These are phyloP conservation scores for Atopsyche davidsoni DNA, from an alignment of 1,140 invertebrate species.

Conservation along the genomic window DNA sequence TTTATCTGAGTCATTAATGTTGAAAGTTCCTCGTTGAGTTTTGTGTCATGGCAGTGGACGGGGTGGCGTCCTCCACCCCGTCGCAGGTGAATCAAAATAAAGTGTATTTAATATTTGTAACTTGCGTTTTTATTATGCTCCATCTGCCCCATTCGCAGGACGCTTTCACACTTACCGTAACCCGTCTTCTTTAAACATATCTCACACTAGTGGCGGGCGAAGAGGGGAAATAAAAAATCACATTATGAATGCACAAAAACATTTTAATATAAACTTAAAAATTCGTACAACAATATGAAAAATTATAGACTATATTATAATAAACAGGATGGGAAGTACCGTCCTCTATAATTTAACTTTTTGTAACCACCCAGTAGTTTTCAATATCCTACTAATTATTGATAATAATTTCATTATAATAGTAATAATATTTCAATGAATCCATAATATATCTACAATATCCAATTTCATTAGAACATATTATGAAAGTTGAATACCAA, in stretches of 20 bases:
- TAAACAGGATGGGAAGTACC: slow-evolving; percentile 58
- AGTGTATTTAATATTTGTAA: slow-evolving; percentile 28
- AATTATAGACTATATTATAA: slow-evolving; percentile 68
- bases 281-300: slow-evolving; percentile 75
- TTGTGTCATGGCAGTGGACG: slow-evolving; percentile 19
- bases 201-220: too few species aligned
- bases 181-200: too few species aligned
- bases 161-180: too few species aligned
- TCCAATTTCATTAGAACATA: slow-evolving; percentile 19
- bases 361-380: slow-evolving; percentile 29
- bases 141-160: neutral
- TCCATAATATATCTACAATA: slow-evolving; percentile 15
- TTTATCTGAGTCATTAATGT: slow-evolving; percentile 11
- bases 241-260: slow-evolving; percentile 57
- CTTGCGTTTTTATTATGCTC: slow-evolving; percentile 1
- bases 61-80: slow-evolving; percentile 5
- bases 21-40: slow-evolving; percentile 20
- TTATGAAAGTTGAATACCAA: slow-evolving; percentile 7
- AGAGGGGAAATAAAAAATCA: slow-evolving; percentile 1
- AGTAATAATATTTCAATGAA: slow-evolving; percentile 20
- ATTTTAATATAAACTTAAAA: slow-evolving; percentile 81
- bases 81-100: slow-evolving; percentile 21
- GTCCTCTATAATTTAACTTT: slow-evolving; percentile 50
- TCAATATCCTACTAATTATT: slow-evolving; percentile 29
- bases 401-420: slow-evolving; percentile 28